A percentile compares a stretch with the other conserved stretches of the same genome.
These are phyloP conservation scores for Phymorhynchus buccinoides DNA, from an alignment of 1,140 invertebrate genomes.

Conservation along the genomic window DNA sequence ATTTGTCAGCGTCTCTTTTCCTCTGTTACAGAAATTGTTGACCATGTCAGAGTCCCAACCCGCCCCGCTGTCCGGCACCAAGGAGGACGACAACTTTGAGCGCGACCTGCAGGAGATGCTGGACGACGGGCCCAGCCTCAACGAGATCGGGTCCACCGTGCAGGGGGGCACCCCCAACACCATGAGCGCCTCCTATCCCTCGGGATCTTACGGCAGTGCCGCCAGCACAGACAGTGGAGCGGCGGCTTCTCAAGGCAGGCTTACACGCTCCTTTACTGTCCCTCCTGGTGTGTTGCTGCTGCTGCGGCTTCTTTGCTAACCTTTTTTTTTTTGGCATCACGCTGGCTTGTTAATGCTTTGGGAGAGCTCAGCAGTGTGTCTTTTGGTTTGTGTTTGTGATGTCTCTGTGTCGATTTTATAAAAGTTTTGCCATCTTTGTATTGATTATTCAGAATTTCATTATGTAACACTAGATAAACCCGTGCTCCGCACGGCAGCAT, in stretches of 20 bases:
- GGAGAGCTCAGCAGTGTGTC: too few relatives aligned
- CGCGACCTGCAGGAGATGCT: constrained; percentile 90
- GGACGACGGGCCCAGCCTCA: constrained; percentile 85
- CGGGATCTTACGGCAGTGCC: constrained; percentile 47
- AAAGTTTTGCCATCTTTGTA: too few relatives aligned
- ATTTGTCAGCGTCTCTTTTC: too few relatives aligned
- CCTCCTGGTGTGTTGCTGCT: constrained; percentile 60
- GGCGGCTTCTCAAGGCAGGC: constrained; percentile 45
- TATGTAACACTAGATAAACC: too few relatives aligned
- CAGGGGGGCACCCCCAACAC: constrained; percentile 79
- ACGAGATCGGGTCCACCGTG: constrained; percentile 84
- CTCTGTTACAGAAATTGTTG: neutral
- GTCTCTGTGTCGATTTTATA: too few relatives aligned
- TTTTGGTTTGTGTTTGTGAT: too few relatives aligned
- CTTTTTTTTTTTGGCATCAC: too few relatives aligned
- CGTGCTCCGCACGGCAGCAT: too few relatives aligned
- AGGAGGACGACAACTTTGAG: constrained; percentile 75
- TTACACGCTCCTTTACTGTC: constrained; percentile 63
- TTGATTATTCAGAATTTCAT: too few relatives aligned
- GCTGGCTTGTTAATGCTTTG: neutral
- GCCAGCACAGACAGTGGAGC: constrained; percentile 33
- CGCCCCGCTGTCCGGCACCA: constrained; percentile 43
- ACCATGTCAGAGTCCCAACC: constrained; percentile 41
- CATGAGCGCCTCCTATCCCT: constrained; percentile 53
- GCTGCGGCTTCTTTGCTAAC: constrained; percentile 7